phyloP scores from a whole-genome alignment of 1,140 invertebrate genomes.

The Stegodyphus dumicola region DNA sequence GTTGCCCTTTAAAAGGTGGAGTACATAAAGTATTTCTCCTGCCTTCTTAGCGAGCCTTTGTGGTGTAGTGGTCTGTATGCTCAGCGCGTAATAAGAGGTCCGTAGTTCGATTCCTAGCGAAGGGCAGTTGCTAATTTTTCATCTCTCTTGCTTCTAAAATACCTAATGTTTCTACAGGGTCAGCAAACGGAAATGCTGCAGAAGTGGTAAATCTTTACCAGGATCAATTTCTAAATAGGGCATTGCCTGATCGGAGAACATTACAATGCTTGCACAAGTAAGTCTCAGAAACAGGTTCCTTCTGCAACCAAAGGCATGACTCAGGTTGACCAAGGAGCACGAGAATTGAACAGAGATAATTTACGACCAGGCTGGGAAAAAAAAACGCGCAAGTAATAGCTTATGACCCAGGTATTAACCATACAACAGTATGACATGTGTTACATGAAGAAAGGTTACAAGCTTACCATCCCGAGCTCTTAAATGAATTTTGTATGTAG shows the following conservation, averaged over 20 bases:
- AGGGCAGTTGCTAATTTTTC: no score
- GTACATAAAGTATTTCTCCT: no score
- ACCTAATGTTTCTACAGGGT: no score
- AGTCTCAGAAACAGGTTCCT: no score
- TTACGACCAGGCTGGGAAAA: background rate
- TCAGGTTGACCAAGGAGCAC: background rate
- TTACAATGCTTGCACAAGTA: no score
- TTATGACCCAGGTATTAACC: background rate
- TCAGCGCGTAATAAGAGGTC: no score
- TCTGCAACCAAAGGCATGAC: background rate
- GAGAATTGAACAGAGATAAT: background rate
- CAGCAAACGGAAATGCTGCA: background rate
- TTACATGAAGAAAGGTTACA: background rate
- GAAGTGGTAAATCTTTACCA: background rate
- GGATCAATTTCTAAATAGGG: background rate
- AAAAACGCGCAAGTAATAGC: background rate
- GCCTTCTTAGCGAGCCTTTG: no score
- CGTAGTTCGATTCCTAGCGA: no score
- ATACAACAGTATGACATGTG: background rate
- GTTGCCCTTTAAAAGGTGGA: no score
- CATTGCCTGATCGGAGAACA: no score
- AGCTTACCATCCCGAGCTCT: background rate
- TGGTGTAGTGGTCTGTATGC: no score
- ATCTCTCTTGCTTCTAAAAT: no score
- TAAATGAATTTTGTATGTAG: background rate